Conservation (phyloP, 35 echinoderm and acorn worm species). For the Lytechinus variegatus region DNA sequence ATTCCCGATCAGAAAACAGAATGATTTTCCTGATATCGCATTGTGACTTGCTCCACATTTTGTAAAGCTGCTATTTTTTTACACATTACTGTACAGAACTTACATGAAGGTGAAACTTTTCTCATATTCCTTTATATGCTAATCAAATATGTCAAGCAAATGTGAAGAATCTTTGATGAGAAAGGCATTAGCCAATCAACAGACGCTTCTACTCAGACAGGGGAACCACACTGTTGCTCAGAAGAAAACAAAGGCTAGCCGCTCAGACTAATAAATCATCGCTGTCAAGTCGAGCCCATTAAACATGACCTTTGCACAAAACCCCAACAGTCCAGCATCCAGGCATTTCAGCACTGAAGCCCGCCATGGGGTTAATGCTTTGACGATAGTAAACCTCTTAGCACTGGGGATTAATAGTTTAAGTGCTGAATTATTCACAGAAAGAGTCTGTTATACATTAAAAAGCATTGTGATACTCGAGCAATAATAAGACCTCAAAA, state of each 20-base stretch:
- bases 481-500: too few relatives aligned
- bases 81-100: too few relatives aligned
- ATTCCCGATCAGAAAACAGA: too few relatives aligned
- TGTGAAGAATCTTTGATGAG: too few relatives aligned
- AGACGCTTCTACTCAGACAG: neutral
- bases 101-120: too few relatives aligned
- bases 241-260: neutral
- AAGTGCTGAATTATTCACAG: neutral
- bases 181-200: neutral
- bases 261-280: slow-evolving; percentile 12
- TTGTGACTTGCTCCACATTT: too few relatives aligned
- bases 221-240: neutral
- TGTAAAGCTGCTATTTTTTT: too few relatives aligned
- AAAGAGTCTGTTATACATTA: too few relatives aligned
- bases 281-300: neutral
- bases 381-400: neutral
- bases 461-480: too few relatives aligned
- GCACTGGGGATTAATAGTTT: neutral
- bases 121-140: too few relatives aligned
- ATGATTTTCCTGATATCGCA: too few relatives aligned
- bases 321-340: neutral
- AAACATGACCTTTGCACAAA: neutral
- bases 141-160: too few relatives aligned
- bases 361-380: neutral
- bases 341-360: neutral